These are phyloP conservation scores for Hippopotamyrus pictus DNA, from an alignment of 2,797 vertebrate genomes.

Conservation along the genomic window DNA sequence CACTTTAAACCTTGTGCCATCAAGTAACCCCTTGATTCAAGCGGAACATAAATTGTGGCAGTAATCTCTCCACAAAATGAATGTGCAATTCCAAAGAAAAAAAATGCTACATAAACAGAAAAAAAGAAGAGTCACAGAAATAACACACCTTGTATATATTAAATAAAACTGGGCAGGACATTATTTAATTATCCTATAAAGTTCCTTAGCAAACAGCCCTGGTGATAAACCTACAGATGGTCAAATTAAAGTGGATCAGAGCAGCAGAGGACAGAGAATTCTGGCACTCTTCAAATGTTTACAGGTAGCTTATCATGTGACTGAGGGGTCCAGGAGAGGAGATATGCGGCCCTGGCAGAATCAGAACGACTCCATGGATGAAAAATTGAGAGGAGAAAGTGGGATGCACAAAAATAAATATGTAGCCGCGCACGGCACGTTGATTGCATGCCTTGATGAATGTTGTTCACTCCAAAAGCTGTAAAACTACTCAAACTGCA, in stretches of 20 bases:
- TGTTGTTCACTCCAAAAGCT: background rate
- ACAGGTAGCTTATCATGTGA: constrained; percentile 5
- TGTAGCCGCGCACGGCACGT: background rate
- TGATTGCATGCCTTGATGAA: constrained; percentile 10
- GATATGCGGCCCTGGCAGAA: background rate
- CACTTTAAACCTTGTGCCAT: background rate
- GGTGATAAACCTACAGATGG: constrained; percentile 17
- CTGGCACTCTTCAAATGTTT: constrained; percentile 15
- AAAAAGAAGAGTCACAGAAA: background rate
- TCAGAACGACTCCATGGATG: background rate
- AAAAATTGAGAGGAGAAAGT: background rate
- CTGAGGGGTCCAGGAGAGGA: background rate
- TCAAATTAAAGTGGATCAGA: constrained; percentile 20
- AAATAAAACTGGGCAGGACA: background rate
- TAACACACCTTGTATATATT: background rate
- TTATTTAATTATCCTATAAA: constrained; percentile 16
- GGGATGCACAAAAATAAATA: background rate
- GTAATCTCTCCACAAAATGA: background rate
- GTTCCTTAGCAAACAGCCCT: constrained; percentile 5
- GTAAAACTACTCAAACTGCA: background rate
- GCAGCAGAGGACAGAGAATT: background rate
- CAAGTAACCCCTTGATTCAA: background rate
- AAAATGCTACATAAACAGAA: background rate
- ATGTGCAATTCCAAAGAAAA: background rate
- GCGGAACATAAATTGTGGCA: background rate